These are phyloP conservation scores for Telmatherina bonti DNA, from an alignment of 2,797 vertebrate genomes.

Conservation along the genomic window DNA sequence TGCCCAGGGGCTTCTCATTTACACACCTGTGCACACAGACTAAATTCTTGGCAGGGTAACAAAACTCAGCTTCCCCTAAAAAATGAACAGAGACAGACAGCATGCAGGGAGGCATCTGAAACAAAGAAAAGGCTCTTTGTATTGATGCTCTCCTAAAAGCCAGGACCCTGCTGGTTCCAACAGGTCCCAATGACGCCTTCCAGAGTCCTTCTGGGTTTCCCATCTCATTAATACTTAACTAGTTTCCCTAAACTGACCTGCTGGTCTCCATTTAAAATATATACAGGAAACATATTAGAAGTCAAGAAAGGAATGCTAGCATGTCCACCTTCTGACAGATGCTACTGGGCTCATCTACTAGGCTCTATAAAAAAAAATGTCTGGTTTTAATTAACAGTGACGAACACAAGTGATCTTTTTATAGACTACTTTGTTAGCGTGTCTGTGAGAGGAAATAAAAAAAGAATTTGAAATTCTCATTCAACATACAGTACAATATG, in stretches of 20 bases:
- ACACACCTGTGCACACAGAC: conserved; percentile 21
- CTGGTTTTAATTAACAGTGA: conserved; percentile 61
- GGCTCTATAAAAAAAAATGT: conserved; percentile 27
- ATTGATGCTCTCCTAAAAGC: conserved; percentile 16
- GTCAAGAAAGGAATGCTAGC: conserved; percentile 68
- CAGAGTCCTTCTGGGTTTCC: conserved; percentile 49
- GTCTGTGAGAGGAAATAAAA: conserved; percentile 18
- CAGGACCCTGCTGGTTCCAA: conserved; percentile 44
- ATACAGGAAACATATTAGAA: conserved; percentile 78
- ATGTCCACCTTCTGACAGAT: conserved; percentile 58
- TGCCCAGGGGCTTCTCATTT: conserved; percentile 5
- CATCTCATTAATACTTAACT: conserved; percentile 36
- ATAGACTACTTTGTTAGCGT: conserved; percentile 33
- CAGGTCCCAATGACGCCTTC: conserved; percentile 64
- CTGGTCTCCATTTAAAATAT: conserved; percentile 55
- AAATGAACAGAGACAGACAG: conserved; percentile 36
- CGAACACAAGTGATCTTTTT: conserved; percentile 33
- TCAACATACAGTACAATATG: background rate
- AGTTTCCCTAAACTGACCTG: conserved; percentile 33
- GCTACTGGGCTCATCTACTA: conserved; percentile 52
- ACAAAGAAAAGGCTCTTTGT: conserved; percentile 65
- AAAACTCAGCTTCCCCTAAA: conserved; percentile 33
- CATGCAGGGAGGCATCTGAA: conserved; percentile 47
- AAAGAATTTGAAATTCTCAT: background rate
- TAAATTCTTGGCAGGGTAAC: conserved; percentile 34